A percentile compares a stretch with the other conserved stretches of the same genome.
Conservation (phyloP, 2,797 vertebrate genomes). For the Notolepis coatsorum region DNA sequence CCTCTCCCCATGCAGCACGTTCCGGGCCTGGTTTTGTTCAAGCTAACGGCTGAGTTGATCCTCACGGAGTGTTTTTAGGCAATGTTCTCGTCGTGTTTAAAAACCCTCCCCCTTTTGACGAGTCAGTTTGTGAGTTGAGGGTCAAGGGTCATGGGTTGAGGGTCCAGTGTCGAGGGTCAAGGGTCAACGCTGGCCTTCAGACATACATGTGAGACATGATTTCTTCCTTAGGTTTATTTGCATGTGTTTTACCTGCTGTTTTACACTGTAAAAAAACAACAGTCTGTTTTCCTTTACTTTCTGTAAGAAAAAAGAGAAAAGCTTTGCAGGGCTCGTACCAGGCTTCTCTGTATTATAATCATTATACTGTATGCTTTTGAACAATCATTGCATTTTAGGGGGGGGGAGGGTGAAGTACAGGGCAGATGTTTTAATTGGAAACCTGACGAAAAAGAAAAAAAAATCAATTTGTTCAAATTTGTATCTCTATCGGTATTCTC, state of each 20-base stretch:
- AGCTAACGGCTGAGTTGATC: constrained; percentile 1
- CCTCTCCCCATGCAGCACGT: too few species aligned
- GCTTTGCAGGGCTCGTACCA: constrained; percentile 44
- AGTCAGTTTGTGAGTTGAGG: constrained; percentile 20
- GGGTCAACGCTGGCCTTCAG: constrained; percentile 10
- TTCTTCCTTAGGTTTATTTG: constrained; percentile 25
- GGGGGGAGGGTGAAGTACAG: too few species aligned
- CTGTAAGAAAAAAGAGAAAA: constrained; percentile 15
- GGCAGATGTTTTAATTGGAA: constrained; percentile 46
- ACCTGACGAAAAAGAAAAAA: constrained; percentile 29
- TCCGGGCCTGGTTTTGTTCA: constrained; percentile 1
- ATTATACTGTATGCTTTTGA: constrained; percentile 55
- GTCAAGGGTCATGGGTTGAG: too few species aligned
- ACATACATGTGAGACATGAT: constrained; percentile 21
- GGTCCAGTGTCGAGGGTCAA: too few species aligned
- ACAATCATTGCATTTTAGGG: constrained; percentile 58
- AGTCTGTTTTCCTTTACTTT: constrained; percentile 37
- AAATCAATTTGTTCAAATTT: constrained; percentile 42
- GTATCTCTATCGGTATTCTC: constrained; percentile 47
- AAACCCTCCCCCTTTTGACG: constrained; percentile 17
- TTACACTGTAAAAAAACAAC: constrained; percentile 28
- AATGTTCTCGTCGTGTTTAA: constrained; percentile 24
- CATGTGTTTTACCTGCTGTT: constrained; percentile 30
- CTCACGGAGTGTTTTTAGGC: constrained; percentile 2
- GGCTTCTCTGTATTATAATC: constrained; percentile 47